Conservation (phyloP, 2,113 vertebrate species). For the Podarcis raffonei region DNA sequence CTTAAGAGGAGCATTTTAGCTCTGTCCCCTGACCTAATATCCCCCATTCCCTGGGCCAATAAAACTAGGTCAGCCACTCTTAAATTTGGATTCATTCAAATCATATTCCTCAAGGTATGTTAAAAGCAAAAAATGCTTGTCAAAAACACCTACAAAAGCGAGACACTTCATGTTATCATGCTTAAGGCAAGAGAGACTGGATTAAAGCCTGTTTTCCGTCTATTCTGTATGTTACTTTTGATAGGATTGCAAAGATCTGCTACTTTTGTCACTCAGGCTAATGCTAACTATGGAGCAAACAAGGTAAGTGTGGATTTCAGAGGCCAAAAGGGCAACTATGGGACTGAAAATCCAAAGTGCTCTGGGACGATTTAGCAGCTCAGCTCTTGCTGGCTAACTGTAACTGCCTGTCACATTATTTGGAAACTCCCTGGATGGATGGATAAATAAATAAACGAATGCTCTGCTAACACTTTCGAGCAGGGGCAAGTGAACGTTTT, state of each 20-base stretch:
- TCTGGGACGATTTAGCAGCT: neutral
- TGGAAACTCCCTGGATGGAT: neutral
- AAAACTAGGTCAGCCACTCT: constrained; percentile 17
- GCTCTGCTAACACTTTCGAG: neutral
- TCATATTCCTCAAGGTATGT: constrained; percentile 9
- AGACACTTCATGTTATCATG: constrained; percentile 5
- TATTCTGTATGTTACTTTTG: neutral
- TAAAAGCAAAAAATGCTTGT: constrained; percentile 16
- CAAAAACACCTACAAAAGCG: constrained; percentile 14
- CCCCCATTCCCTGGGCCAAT: neutral
- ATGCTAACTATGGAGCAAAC: neutral
- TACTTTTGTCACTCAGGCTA: neutral
- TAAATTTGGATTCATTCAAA: constrained; percentile 15
- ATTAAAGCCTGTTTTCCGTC: neutral
- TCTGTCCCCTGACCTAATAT: neutral
- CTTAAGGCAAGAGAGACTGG: neutral
- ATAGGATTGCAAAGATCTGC: neutral
- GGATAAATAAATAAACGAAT: neutral
- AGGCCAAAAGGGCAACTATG: neutral
- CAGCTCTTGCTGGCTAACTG: neutral
- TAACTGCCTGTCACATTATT: neutral
- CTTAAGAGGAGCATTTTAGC: neutral
- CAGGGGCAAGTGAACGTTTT: too few relatives aligned
- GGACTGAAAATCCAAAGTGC: neutral
- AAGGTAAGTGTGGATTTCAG: neutral